Conservation (phyloP, 2,888 invertebrate genomes). For the Chalcosyrphus nemorum region DNA sequence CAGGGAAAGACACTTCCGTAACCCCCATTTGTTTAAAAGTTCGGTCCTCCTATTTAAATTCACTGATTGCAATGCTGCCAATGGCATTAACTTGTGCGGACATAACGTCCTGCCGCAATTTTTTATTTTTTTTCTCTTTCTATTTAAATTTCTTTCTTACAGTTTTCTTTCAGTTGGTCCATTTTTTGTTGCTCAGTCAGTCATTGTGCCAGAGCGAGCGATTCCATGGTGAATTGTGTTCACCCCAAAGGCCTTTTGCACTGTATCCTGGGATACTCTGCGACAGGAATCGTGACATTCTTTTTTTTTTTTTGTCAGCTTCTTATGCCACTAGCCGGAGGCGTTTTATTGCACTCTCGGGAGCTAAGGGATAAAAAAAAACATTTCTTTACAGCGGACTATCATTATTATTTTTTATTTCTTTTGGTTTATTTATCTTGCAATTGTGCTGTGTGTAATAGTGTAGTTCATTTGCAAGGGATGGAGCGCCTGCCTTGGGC, state of each 20-base stretch:
- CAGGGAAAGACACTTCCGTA: slow-evolving; percentile 42
- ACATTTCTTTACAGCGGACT: slow-evolving; percentile 14
- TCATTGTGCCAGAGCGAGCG: slow-evolving; percentile 27
- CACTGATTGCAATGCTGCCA: slow-evolving; percentile 70
- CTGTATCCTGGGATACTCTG: slow-evolving; percentile 29
- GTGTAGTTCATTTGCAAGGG: slow-evolving; percentile 16
- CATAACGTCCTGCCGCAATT: slow-evolving; percentile 55
- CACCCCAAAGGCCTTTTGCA: slow-evolving; percentile 39
- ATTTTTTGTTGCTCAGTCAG: slow-evolving; percentile 9
- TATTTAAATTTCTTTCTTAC: slow-evolving; percentile 29
- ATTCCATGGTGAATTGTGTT: slow-evolving; percentile 40
- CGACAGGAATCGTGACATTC: slow-evolving; percentile 45
- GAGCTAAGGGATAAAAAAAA: slow-evolving; percentile 32
- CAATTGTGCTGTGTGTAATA: slow-evolving; percentile 16
- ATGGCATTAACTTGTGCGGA: slow-evolving; percentile 65
- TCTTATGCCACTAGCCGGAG: slow-evolving; percentile 22
- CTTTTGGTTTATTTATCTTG: slow-evolving; percentile 15
- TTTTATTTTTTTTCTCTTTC: slow-evolving; percentile 33
- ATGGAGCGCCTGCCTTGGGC: background rate
- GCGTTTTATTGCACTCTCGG: slow-evolving; percentile 51
- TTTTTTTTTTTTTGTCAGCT: slow-evolving; percentile 17
- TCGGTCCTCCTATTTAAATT: slow-evolving; percentile 45
- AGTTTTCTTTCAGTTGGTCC: slow-evolving; percentile 24
- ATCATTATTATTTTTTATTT: slow-evolving; percentile 26
- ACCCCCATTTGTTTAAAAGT: slow-evolving; percentile 62